Conservation (phyloP, 1,140 invertebrate genomes). For the Rhagoletis zephyria region DNA sequence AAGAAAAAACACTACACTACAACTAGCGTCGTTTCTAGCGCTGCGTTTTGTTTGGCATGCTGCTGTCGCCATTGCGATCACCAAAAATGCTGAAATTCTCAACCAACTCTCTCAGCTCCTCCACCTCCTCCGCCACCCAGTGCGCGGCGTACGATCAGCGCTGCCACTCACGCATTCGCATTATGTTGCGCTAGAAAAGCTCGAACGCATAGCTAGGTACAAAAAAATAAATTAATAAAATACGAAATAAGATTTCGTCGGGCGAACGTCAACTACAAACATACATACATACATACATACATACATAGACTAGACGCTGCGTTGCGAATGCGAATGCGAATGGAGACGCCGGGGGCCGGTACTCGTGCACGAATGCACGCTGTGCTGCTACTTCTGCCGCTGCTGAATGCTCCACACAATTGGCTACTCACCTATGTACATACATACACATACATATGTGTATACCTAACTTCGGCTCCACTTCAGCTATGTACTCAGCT, state of each 20-base stretch:
- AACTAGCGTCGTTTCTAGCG: neutral
- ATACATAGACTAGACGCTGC: neutral
- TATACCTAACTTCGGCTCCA: neutral
- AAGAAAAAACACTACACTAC: neutral
- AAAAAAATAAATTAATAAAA: neutral
- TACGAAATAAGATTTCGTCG: conserved; percentile 1
- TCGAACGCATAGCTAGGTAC: neutral
- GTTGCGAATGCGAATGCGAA: neutral
- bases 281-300: too few species aligned
- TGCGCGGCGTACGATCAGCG: neutral
- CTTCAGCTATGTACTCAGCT: neutral
- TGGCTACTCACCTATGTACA: neutral
- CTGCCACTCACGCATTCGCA: neutral
- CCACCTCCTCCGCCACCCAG: neutral
- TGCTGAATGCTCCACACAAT: neutral
- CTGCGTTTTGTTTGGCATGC: neutral
- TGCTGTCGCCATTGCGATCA: conserved; percentile 35
- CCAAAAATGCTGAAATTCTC: neutral
- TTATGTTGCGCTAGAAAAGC: conserved; percentile 33
- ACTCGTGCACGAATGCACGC: neutral
- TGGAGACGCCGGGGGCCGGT: neutral
- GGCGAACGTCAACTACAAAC: neutral
- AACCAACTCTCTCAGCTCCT: neutral
- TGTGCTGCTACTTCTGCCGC: neutral
- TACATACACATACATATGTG: neutral